Evolutionary conservation across 2,113 vertebrate species (phyloP).

Genomic region (Cebus imitator): DNA sequence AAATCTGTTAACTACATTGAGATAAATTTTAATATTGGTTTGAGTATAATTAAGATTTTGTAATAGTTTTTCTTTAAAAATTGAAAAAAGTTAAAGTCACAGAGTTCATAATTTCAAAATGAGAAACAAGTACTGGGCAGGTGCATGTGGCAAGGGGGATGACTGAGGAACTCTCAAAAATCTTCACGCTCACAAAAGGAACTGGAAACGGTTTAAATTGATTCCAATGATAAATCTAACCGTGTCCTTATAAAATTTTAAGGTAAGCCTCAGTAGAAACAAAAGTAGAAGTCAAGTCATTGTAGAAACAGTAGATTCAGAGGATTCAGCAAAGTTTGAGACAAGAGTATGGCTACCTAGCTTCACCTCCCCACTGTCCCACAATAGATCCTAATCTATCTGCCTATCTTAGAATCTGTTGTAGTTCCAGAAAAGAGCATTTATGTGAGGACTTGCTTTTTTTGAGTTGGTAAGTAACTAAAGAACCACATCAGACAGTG

Average conservation of each 20-base stretch:
- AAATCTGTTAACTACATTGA: neutral
- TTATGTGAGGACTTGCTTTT: neutral
- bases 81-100: neutral
- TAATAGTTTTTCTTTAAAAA: neutral
- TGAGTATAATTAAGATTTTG: neutral
- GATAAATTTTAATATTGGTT: neutral
- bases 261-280: neutral
- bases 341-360: neutral
- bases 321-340: neutral
- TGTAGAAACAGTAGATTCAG: neutral
- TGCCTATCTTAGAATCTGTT: neutral
- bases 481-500: neutral
- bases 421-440: neutral
- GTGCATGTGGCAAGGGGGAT: neutral
- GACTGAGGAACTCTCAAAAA: neutral
- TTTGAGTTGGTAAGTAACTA: neutral
- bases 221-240: neutral
- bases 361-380: neutral
- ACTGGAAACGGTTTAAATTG: neutral
- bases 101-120: neutral
- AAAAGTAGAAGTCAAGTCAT: conserved; percentile 16
- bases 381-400: neutral
- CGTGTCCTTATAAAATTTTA: neutral
- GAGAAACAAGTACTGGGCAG: neutral
- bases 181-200: neutral